Base-by-base conservation (phyloP, 2,888 invertebrate species). In the Eucera pruinosa region DNA sequence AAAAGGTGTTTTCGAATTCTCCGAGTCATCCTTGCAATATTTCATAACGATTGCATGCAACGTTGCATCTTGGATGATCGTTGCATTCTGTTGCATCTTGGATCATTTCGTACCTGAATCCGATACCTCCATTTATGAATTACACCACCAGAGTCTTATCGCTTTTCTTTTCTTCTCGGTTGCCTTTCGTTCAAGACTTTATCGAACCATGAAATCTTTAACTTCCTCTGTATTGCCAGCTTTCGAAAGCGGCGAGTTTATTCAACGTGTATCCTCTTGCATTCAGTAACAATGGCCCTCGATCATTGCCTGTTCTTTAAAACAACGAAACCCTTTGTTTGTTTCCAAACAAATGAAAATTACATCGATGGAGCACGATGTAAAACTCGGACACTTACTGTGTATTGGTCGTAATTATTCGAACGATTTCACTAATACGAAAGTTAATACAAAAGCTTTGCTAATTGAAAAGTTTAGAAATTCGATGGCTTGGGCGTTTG, bases 231-330 rank as follows among this genome's bases (percentile, higher is more conserved):
- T 47, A 20, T 30, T 55, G 48, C 13, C 50, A 30, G 30, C 45
- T 75, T 75, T 72, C 73, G 74, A 72, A 75, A 75, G 39, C 64
- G 55, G 18, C 13, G 43, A 30, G 48, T 71, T 74, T 74, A 71
- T 74, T 74, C 73, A 57, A 39, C 48, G 23, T 30, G 71, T 20
- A 68, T 72, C 69, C 72, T 50, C 48, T 57, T 57, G 65, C 57
- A 64, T 9, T 43, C 15, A 13, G 43, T 48, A 36, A 27, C 61
- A 57, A 57, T 20, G 72, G 47, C 18, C 36, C 55, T 71, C 62
- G 13, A 58, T 2, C 11, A 4, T 33, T 13, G 18, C n/a, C n/a
- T n/a, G n/a, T n/a, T n/a, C n/a, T n/a, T n/a, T n/a, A n/a, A n/a
- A n/a, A n/a, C n/a, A n/a, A n/a, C n/a, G n/a, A n/a, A n/a, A n/a